A percentile compares a stretch with the other conserved stretches of the same genome.
Conservation (phyloP, 2,113 vertebrate species). For the Oncorhynchus nerka region DNA sequence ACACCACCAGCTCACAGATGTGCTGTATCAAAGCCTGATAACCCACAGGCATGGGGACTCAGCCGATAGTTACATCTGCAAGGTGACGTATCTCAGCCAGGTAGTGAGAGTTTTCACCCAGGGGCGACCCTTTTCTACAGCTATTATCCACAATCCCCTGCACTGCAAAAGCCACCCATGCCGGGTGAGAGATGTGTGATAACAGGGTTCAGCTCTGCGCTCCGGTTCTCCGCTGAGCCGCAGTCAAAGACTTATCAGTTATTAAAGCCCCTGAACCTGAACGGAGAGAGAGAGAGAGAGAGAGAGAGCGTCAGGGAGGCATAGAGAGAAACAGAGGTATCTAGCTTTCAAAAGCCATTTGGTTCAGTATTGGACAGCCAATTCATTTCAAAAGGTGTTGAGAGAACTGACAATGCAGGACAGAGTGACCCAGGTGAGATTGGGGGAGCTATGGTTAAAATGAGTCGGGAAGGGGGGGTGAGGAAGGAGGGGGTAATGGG, state of each 20-base stretch:
- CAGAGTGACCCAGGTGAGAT: conserved; percentile 37
- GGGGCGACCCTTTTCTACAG: conserved; percentile 25
- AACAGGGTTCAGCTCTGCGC: conserved; percentile 45
- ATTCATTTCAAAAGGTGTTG: conserved; percentile 63
- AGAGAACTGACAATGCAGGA: conserved; percentile 52
- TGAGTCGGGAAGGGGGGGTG: no score
- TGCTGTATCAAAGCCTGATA: background rate
- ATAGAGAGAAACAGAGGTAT: no score
- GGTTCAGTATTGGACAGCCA: conserved; percentile 46
- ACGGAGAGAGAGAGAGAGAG: conserved; percentile 9
- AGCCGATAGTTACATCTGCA: conserved; percentile 5
- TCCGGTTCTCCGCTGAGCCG: conserved; percentile 38
- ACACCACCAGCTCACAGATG: background rate
- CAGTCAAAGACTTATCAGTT: conserved; percentile 60
- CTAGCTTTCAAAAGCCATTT: conserved; percentile 39
- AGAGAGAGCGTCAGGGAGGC: background rate
- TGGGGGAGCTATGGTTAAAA: conserved; percentile 1
- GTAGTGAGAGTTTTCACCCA: conserved; percentile 10
- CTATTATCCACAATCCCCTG: conserved; percentile 21
- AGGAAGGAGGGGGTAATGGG: no score
- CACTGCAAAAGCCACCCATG: conserved; percentile 26
- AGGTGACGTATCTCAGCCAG: conserved; percentile 26
- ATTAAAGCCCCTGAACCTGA: conserved; percentile 54
- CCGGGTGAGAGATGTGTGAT: conserved; percentile 31
- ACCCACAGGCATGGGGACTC: conserved; percentile 1